Percentiles rank a stretch among this genome's conserved stretches.
Evolutionary conservation across 2,797 vertebrate species (phyloP).

Genomic region (Neosilurus hyrtlii): DNA sequence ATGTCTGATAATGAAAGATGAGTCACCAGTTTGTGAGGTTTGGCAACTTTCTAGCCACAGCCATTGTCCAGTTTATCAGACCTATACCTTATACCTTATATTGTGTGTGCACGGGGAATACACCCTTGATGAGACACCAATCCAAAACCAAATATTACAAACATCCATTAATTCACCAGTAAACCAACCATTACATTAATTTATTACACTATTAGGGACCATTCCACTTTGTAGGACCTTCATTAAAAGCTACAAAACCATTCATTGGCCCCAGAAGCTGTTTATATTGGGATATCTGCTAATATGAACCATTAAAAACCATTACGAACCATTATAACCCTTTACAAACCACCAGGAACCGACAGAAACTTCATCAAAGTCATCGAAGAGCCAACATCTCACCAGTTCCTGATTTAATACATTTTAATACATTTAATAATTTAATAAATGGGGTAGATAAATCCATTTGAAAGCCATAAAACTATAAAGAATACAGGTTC

Average conservation of each 20-base stretch:
- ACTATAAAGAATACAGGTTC: not conserved
- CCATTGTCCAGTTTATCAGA: not conserved
- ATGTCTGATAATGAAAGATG: constrained; percentile 47
- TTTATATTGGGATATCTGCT: not conserved
- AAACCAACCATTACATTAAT: not conserved
- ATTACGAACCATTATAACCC: not conserved
- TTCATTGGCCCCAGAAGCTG: not conserved
- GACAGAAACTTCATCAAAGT: not conserved
- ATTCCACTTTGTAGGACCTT: not conserved
- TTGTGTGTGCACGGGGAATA: not conserved
- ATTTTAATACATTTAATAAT: too few species aligned
- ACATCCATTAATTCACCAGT: not conserved
- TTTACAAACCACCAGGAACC: not conserved
- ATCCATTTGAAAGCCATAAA: constrained; percentile 10
- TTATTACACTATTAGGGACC: not conserved
- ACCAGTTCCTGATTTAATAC: too few species aligned
- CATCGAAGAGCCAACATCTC: not conserved
- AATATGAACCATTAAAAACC: not conserved
- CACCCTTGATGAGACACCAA: not conserved
- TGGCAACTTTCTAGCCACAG: constrained; percentile 4
- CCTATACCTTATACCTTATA: not conserved
- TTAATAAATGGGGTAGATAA: not conserved
- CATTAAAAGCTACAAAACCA: not conserved
- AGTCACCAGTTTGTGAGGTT: not conserved
- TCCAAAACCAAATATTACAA: not conserved